Evolutionary conservation across 2,888 invertebrate species (phyloP).

Genomic region (Sarcophaga subvicina): DNA sequence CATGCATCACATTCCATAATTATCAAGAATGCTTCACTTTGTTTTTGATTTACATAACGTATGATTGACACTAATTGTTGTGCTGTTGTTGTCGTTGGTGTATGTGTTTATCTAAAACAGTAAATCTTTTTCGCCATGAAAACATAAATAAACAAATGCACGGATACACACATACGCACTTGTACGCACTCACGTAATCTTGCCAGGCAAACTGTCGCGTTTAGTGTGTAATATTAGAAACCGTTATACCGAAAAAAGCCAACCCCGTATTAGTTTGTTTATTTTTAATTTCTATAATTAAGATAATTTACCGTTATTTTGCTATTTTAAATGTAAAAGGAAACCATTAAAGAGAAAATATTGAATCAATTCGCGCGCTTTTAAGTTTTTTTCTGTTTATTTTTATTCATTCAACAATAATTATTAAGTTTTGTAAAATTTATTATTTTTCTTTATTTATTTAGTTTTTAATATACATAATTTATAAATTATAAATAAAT

Average conservation of each 20-base stretch:
- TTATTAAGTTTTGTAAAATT: too few species aligned
- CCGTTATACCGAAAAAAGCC: conserved; percentile 58
- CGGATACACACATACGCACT: background rate
- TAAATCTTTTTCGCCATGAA: background rate
- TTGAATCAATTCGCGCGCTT: background rate
- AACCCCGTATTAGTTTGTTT: background rate
- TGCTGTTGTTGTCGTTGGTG: background rate
- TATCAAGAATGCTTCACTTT: background rate
- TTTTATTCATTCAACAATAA: too few species aligned
- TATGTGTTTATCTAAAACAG: background rate
- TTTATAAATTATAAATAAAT: too few species aligned
- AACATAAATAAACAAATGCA: background rate
- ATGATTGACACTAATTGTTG: background rate
- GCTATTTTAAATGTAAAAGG: background rate
- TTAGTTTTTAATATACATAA: too few species aligned
- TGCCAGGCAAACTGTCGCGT: conserved; percentile 22
- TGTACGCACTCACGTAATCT: conserved; percentile 5
- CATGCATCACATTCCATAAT: background rate
- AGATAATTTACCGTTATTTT: background rate
- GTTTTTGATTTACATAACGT: background rate
- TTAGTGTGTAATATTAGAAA: conserved; percentile 14
- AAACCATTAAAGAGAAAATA: background rate
- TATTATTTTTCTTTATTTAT: too few species aligned
- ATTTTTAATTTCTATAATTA: background rate
- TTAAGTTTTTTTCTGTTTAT: background rate